These are phyloP conservation scores for Pogonus chalceus DNA, from an alignment of 1,140 invertebrate species.

Conservation along the genomic window DNA sequence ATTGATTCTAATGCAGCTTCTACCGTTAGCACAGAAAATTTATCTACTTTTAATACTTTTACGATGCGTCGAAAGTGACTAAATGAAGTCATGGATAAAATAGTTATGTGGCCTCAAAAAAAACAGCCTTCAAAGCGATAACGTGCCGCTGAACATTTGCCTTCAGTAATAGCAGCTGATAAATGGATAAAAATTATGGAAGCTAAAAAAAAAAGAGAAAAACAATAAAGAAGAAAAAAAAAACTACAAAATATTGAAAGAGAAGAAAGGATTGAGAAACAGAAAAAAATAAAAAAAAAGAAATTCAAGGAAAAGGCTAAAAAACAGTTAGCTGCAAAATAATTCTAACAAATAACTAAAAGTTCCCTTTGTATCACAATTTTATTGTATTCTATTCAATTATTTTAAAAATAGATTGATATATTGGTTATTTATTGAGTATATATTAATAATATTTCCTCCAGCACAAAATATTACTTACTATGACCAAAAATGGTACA, in stretches of 20 bases:
- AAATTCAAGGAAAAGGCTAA: too few species aligned
- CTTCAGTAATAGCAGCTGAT: constrained; percentile 18
- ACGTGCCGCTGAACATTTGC: constrained; percentile 13
- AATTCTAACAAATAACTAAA: constrained; percentile 8
- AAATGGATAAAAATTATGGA: constrained; percentile 19
- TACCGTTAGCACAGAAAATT: too few species aligned
- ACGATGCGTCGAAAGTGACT: too few species aligned
- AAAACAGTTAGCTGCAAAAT: not conserved
- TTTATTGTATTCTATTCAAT: not conserved
- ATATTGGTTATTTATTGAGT: constrained; percentile 8
- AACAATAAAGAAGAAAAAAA: constrained; percentile 11
- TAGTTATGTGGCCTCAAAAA: constrained; percentile 16
- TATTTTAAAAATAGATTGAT: not conserved
- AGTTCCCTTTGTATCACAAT: not conserved
- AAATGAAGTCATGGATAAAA: constrained; percentile 19
- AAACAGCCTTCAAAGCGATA: constrained; percentile 7
- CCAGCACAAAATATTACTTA: not conserved
- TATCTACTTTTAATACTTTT: too few species aligned
- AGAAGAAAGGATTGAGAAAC: constrained; percentile 12
- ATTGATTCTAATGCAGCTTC: too few species aligned
- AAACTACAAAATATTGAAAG: constrained; percentile 12
- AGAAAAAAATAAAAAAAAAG: too few species aligned
- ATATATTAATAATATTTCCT: constrained; percentile 6
- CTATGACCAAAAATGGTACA: constrained; percentile 6
- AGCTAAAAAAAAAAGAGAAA: constrained; percentile 13